phyloP scores from a whole-genome alignment of 2,113 vertebrate species.

The Crotophaga sulcirostris region DNA sequence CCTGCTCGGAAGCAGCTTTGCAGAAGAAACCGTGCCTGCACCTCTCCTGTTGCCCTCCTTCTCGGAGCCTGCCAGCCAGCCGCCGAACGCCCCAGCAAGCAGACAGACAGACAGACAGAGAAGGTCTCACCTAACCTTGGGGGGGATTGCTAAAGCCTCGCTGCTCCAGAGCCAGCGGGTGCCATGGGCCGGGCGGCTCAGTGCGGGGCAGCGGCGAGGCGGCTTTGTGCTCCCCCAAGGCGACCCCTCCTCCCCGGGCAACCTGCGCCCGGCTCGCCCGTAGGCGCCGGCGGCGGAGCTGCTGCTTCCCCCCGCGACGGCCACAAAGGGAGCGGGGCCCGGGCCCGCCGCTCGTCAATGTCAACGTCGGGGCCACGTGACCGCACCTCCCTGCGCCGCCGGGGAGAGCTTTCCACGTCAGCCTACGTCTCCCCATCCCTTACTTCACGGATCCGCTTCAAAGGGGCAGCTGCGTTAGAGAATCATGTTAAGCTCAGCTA shows the following conservation, averaged over 20 bases:
- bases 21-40: neutral
- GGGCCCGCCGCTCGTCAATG: conserved; percentile 91
- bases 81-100: conserved; percentile 15
- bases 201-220: neutral
- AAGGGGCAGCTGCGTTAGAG: conserved; percentile 94
- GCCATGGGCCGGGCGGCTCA: neutral
- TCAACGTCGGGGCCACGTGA: conserved; percentile 99
- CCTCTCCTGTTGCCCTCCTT: neutral
- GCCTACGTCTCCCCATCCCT: conserved; percentile 97
- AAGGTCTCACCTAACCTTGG: conserved; percentile 51
- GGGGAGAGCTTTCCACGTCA: conserved; percentile 99
- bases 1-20: neutral
- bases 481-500: conserved; percentile 93
- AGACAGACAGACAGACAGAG: neutral
- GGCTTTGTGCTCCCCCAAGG: neutral
- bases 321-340: conserved; percentile 79
- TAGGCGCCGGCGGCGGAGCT: conserved; percentile 74
- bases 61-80: neutral
- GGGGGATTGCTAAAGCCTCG: conserved; percentile 6
- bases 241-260: neutral
- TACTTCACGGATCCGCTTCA: conserved; percentile 95
- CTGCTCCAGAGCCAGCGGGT: neutral
- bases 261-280: conserved; percentile 19
- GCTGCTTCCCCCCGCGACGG: conserved; percentile 83
- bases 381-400: conserved; percentile 97